These are phyloP conservation scores for Anguilla japonica DNA, from an alignment of 2,113 vertebrate species.

Conservation along the genomic window DNA sequence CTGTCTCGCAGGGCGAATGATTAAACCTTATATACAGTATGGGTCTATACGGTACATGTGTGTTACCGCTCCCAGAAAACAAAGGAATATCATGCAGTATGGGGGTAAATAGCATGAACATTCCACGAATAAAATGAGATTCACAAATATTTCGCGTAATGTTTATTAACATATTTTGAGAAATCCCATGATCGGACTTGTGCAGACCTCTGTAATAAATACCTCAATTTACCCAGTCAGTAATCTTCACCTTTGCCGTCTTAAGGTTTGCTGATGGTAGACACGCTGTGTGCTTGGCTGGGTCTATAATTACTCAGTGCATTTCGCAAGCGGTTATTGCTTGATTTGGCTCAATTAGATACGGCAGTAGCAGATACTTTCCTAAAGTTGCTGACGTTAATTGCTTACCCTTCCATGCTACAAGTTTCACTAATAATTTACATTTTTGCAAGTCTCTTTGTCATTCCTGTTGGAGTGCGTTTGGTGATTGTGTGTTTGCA, in stretches of 20 bases:
- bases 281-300: background rate
- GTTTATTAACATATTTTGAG: background rate
- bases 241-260: constrained; percentile 4
- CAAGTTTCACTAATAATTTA: background rate
- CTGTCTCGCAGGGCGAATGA: background rate
- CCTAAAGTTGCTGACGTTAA: background rate
- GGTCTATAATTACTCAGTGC: too few species aligned
- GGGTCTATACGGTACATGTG: background rate
- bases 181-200: background rate
- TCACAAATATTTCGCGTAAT: background rate
- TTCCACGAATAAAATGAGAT: background rate
- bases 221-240: constrained; percentile 26
- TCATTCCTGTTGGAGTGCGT: background rate
- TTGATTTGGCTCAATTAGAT: background rate
- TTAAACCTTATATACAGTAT: background rate
- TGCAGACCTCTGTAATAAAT: constrained; percentile 11
- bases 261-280: constrained; percentile 18
- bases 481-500: constrained; percentile 31
- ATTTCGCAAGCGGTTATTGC: background rate
- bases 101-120: background rate
- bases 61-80: background rate
- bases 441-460: background rate
- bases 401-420: background rate
- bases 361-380: background rate
- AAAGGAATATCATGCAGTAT: background rate